These are phyloP conservation scores for Sebastes itinus DNA, from an alignment of 2,797 vertebrate species.

Conservation along the genomic window DNA sequence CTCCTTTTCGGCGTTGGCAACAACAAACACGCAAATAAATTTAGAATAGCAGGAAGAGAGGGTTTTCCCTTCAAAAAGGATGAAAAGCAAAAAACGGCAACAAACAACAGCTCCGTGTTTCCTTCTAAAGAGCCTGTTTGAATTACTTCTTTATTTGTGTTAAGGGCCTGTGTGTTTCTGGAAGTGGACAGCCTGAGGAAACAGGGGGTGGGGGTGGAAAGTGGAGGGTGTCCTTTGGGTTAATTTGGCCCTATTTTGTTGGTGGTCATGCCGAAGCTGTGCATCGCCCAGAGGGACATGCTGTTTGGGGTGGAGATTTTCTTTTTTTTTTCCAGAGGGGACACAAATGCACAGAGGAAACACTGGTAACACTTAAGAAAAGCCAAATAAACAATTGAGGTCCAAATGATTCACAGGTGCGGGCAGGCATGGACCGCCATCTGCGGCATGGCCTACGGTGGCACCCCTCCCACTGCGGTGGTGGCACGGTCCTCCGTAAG, in stretches of 20 bases:
- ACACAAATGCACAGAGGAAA: constrained; percentile 79
- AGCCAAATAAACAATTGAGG: constrained; percentile 85
- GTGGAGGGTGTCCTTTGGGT: constrained; percentile 71
- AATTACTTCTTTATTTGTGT: constrained; percentile 68
- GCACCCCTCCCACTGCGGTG: constrained; percentile 50
- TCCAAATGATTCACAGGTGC: constrained; percentile 88
- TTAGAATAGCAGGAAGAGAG: constrained; percentile 35
- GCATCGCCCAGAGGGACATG: constrained; percentile 64
- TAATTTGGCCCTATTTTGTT: constrained; percentile 71
- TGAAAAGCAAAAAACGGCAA: constrained; percentile 50
- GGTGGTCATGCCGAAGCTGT: constrained; percentile 60
- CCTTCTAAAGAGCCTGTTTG: constrained; percentile 54
- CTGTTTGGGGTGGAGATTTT: constrained; percentile 43
- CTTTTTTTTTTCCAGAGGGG: constrained; percentile 42
- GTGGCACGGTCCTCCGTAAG: constrained; percentile 57
- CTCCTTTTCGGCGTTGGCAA: constrained; percentile 43
- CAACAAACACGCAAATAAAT: constrained; percentile 55
- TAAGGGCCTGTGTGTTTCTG: constrained; percentile 61
- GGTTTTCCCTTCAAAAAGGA: constrained; percentile 45
- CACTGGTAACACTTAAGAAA: constrained; percentile 84
- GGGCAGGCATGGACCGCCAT: constrained; percentile 72
- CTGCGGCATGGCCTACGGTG: constrained; percentile 67
- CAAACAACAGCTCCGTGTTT: constrained; percentile 46
- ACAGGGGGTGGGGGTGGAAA: constrained; percentile 22
- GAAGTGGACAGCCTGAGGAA: constrained; percentile 65